A percentile compares a stretch with the other conserved stretches of the same genome.
These are phyloP conservation scores for Phyllostomus discolor DNA, from an alignment of 2,113 vertebrate genomes.

Conservation along the genomic window DNA sequence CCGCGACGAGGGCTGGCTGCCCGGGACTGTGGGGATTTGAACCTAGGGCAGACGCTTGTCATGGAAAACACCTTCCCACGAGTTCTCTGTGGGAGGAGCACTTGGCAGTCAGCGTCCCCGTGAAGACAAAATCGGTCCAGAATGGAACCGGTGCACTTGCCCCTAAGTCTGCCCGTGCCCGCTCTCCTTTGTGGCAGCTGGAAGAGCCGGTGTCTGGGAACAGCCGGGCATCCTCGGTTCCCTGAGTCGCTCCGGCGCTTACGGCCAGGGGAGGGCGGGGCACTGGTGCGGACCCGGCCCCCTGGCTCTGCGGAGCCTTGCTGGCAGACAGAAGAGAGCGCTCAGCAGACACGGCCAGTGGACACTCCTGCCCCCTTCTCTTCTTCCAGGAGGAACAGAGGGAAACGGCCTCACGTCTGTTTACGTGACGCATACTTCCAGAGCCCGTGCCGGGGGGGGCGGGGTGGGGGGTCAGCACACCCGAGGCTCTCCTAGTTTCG, in stretches of 20 bases:
- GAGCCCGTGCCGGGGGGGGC: background rate
- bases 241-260: background rate
- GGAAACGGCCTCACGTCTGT: background rate
- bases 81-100: background rate
- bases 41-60: background rate
- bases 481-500: background rate
- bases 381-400: background rate
- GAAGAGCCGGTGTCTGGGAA: background rate
- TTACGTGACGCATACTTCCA: slow-evolving; percentile 29
- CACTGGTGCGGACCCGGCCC: background rate
- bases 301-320: background rate
- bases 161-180: background rate
- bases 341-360: background rate
- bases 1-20: background rate
- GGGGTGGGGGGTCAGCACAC: background rate
- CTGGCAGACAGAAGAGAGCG: background rate
- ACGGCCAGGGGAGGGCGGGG: background rate
- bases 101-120: background rate
- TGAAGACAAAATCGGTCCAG: background rate
- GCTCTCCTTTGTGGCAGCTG: slow-evolving; percentile 7
- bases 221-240: background rate
- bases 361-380: background rate
- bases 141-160: background rate
- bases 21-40: background rate
- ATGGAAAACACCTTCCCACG: background rate